Conservation (phyloP, 2,113 vertebrate species). For the Paradoxurus hermaphroditus region DNA sequence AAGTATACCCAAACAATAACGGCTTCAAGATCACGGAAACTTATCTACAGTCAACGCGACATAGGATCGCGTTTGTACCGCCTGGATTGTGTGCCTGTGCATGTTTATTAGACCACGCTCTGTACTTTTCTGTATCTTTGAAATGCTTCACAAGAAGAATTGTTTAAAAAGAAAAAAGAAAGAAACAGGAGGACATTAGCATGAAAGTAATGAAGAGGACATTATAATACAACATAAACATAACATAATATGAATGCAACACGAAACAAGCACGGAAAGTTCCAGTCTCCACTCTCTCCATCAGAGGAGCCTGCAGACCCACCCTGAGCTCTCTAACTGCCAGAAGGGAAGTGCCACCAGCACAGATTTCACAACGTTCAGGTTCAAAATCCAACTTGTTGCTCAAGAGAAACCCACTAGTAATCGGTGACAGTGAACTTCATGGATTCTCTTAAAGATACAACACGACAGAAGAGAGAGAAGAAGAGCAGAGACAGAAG, state of each 20-base stretch:
- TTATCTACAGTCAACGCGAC: fast-evolving
- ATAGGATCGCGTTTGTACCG: not conserved
- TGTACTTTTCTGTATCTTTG: not conserved
- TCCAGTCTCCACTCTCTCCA: not conserved
- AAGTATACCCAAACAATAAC: not conserved
- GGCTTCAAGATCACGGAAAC: not conserved
- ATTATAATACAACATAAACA: not conserved
- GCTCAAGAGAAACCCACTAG: not conserved
- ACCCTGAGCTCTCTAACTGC: no score
- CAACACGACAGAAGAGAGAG: not conserved
- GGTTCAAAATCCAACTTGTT: not conserved
- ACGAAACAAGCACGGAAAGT: not conserved
- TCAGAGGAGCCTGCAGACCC: fast-evolving
- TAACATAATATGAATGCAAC: not conserved
- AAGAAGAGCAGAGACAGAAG: not conserved
- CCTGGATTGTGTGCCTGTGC: fast-evolving
- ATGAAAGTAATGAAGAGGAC: not conserved
- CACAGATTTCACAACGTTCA: not conserved
- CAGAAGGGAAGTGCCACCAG: not conserved
- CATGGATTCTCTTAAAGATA: not conserved
- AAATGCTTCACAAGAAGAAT: not conserved
- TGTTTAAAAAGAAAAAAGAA: not conserved
- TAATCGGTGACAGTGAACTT: not conserved
- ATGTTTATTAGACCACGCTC: no score
- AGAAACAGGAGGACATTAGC: not conserved